phyloP scores from a whole-genome alignment of 2,888 invertebrate species.

The Belgica antarctica region DNA sequence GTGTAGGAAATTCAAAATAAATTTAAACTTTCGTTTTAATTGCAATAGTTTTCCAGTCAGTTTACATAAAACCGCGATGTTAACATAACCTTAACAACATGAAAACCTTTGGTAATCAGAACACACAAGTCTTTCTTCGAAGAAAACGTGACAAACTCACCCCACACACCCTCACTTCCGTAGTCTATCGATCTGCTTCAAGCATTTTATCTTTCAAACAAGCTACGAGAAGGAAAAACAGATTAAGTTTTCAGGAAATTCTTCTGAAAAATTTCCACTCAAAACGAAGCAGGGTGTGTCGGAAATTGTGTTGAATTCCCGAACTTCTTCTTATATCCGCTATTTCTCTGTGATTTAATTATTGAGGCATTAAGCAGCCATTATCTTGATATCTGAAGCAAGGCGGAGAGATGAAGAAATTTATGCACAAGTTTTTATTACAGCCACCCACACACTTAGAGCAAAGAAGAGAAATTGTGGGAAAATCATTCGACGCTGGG shows the following conservation, averaged over 20 bases:
- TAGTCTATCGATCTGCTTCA: neutral
- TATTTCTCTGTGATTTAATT: slow-evolving; percentile 22
- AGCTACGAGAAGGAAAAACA: neutral
- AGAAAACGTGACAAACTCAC: too few species aligned
- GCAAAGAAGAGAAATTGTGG: neutral
- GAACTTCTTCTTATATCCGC: neutral
- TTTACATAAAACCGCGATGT: too few species aligned
- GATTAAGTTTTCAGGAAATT: too few species aligned
- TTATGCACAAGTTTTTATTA: slow-evolving; percentile 23
- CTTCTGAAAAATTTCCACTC: too few species aligned
- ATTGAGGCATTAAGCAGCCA: slow-evolving; percentile 24
- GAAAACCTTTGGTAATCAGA: too few species aligned
- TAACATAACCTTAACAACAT: too few species aligned
- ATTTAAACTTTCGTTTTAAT: too few species aligned
- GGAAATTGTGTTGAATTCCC: slow-evolving; percentile 14
- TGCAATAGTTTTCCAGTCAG: too few species aligned
- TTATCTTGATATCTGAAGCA: slow-evolving; percentile 30
- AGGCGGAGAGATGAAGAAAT: slow-evolving; percentile 1
- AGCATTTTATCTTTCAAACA: neutral
- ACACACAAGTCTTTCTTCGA: too few species aligned
- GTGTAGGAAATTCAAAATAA: too few species aligned
- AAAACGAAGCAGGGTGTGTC: neutral
- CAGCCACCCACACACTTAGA: slow-evolving; percentile 9
- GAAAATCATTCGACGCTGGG: neutral
- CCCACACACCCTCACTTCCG: too few species aligned